Evolutionary conservation across 2,797 vertebrate genomes (phyloP).

Genomic region (Falco columbarius): DNA sequence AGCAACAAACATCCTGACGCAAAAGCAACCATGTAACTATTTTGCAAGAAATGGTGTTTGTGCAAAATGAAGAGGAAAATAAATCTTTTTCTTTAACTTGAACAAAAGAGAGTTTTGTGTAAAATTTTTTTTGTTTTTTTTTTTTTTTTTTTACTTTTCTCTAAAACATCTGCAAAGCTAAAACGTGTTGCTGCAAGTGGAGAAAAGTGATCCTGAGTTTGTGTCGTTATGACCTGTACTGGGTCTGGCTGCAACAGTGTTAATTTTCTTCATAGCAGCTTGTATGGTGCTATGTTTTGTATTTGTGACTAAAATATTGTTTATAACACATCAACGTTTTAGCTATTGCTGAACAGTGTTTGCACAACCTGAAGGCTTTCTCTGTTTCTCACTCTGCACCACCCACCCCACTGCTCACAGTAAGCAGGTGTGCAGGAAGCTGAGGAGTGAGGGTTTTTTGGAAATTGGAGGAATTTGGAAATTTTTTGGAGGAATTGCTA

Average conservation of each 20-base stretch:
- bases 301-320: not conserved
- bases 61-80: not conserved
- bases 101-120: not conserved
- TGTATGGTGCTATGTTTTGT: not conserved
- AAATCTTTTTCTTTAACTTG: not conserved
- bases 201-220: not conserved
- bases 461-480: too few species aligned
- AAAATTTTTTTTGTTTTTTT: not conserved
- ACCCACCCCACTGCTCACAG: not conserved
- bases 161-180: not conserved
- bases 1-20: not conserved
- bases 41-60: not conserved
- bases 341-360: not conserved
- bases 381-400: not conserved
- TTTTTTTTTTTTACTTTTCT: not conserved
- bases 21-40: not conserved
- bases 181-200: not conserved
- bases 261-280: not conserved
- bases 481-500: not conserved
- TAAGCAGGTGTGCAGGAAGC: not conserved
- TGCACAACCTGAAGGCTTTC: not conserved
- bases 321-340: not conserved
- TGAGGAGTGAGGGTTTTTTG: too few species aligned
- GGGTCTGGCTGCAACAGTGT: accelerated
- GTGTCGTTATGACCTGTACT: not conserved